Base-by-base conservation (phyloP, 2,888 invertebrate genomes). In the Sarcophaga subvicina region DNA sequence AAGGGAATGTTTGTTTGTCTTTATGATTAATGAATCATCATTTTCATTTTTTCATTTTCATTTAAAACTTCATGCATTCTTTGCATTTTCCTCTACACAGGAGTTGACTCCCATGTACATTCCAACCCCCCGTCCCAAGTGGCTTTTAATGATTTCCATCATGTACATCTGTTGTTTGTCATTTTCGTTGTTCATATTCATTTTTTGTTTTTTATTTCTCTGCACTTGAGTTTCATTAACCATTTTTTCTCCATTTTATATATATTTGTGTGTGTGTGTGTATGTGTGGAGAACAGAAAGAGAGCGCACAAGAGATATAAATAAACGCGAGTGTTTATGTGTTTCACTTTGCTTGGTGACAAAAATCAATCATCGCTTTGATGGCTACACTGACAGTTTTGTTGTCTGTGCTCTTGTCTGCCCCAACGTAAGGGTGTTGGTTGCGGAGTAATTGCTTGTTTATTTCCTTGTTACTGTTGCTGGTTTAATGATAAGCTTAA, bases 341-440 rank as follows among this genome's bases (percentile, higher is more conserved):
- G 6, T 80, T 54, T 85, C 37, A 14, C 77, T 73, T 78, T 73
- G 27, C 64, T 83, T 83, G 83, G 69, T 83, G 86, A 86, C 86
- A 86, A 83, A 86, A 86, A 86, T 86, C 86, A 86, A 83, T 86
- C 83, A 83, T 80, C 80, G 59, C 83, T 77, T 73, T 80, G 77
- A 86, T 78, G 83, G 17, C 72, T 85, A 60, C 76, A 80, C 71
- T 71, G 76, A 72, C 76, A 76, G 80, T 85, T 67, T 66, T 45
- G 59, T 60, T 84, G 45, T 22, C 5, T 80, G 47, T 27, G 22
- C 22, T 27, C n/a, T 6, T 20, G 8, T 45, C 12, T 54, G 59
- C 14, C n/a, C 45, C 37, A 45, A 6, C 45, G n/a, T 60, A 47
- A 77, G 47, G 66, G 54, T 66, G 5, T 63, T 71, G 10, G 63